Base-by-base conservation (phyloP, 2,113 vertebrate genomes). In the Podiceps cristatus region DNA sequence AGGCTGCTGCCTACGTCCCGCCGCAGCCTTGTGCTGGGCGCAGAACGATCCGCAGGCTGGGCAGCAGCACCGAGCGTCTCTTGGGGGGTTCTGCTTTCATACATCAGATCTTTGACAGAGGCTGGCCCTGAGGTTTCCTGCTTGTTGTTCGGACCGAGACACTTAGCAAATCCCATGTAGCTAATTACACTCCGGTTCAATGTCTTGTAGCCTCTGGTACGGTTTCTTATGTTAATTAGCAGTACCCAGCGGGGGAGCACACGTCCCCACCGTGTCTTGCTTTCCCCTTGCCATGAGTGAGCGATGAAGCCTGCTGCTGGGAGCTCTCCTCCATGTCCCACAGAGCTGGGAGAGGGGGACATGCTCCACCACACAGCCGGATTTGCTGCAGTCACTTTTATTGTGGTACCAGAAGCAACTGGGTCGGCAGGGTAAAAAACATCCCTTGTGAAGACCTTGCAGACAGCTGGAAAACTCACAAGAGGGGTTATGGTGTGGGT, bases 151-250 rank as follows among this genome's bases (percentile, higher is more conserved):
- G 0, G 81, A 12, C 42, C 1, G 6, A 94, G 91, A 68, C 73
- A 59, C 86, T 84, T 27, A 73, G 77, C 71, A 82, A 95, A 94
- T 85, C 90, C 85, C 95, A 88, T 11, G 77, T 18, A 94, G 71
- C 87, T 92, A 90, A 96, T 96, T 94, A 95, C 42, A 40, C 87
- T 56, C 64, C 35, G 52, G 33, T 78, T 89, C 60, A 1, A 28
- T 72, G 86, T 52, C 72, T 87, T 4, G 0, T 49, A 64, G 90
- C 93, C 92, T 33, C 87, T 85, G 87, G 93, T 62, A 2, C 37
- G 4, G 5, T 79, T 82, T 93, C 87, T 96, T 19, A 28, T 5
- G n/a, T 56, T 93, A 96, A 97, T 96, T 89, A 96, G 81, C 90
- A 85, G 69, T 33, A 12, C 29, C 91, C 94, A 72, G 90, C 23